Conservation (phyloP, 2,888 invertebrate species). For the Cheilosia pagana region DNA sequence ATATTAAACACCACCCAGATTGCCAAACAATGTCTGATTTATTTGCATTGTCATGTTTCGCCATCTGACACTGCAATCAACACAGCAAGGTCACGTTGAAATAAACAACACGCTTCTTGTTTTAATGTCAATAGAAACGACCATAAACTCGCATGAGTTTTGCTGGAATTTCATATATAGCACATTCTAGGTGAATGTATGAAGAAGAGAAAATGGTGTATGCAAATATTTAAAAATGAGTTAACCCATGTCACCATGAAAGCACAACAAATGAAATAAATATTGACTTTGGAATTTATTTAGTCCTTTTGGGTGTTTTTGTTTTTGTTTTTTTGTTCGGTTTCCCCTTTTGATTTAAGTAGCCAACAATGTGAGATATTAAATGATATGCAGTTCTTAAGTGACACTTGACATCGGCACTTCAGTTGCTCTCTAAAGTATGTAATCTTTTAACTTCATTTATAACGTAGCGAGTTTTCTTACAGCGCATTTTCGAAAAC, state of each 20-base stretch:
- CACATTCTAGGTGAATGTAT: background rate
- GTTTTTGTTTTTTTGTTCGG: too few relatives aligned
- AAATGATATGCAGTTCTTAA: too few relatives aligned
- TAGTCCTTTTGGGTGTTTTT: too few relatives aligned
- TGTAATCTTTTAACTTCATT: too few relatives aligned
- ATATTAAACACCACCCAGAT: too few relatives aligned
- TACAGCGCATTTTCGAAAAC: too few relatives aligned
- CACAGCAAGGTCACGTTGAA: background rate
- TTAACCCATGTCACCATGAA: slow-evolving; percentile 19
- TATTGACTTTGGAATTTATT: slow-evolving; percentile 1
- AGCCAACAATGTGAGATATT: too few relatives aligned
- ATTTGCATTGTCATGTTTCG: background rate
- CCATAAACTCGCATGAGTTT: background rate
- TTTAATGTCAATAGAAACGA: background rate
- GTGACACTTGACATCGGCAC: too few relatives aligned
- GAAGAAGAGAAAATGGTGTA: background rate
- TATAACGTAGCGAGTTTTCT: too few relatives aligned
- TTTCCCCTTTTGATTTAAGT: too few relatives aligned
- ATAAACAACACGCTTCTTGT: background rate
- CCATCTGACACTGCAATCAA: background rate
- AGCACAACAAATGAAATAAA: background rate
- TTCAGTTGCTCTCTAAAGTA: too few relatives aligned
- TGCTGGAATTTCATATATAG: background rate
- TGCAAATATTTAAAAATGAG: slow-evolving; percentile 10
- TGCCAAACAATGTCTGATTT: background rate